These are phyloP conservation scores for Spea bombifrons DNA, from an alignment of 2,113 vertebrate genomes.

Conservation along the genomic window DNA sequence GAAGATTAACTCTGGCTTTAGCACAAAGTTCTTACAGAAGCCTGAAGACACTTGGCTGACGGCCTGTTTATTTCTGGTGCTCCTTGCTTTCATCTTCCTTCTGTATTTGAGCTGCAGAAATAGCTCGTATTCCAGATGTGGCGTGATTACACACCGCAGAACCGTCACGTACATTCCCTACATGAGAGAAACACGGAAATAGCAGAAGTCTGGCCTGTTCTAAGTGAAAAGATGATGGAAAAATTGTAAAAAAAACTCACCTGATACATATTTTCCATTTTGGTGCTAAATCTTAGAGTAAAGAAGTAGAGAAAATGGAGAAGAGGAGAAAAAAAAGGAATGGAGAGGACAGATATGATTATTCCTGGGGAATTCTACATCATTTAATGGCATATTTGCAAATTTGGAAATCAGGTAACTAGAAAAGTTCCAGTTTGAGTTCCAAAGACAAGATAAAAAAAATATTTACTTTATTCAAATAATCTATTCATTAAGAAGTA, in stretches of 20 bases:
- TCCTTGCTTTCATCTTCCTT: conserved; percentile 5
- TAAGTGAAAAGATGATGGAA: neutral
- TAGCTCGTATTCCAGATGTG: conserved; percentile 40
- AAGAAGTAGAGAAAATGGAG: too few species aligned
- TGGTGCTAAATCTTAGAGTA: neutral
- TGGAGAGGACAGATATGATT: too few species aligned
- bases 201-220: neutral
- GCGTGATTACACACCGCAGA: conserved; percentile 22
- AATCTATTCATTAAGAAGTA: too few species aligned
- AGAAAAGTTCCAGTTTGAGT: too few species aligned
- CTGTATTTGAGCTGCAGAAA: conserved; percentile 13
- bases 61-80: conserved; percentile 15
- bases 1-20: conserved; percentile 3
- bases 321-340: too few species aligned
- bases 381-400: too few species aligned
- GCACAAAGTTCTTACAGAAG: conserved; percentile 18
- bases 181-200: conserved; percentile 9
- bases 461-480: too few species aligned
- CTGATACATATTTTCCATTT: neutral
- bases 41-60: conserved; percentile 15
- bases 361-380: too few species aligned
- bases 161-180: conserved; percentile 19
- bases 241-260: neutral
- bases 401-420: too few species aligned
- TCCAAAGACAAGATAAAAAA: too few species aligned